phyloP scores from a whole-genome alignment of 2,888 invertebrate species.

The Leptopterna dolabrata region DNA sequence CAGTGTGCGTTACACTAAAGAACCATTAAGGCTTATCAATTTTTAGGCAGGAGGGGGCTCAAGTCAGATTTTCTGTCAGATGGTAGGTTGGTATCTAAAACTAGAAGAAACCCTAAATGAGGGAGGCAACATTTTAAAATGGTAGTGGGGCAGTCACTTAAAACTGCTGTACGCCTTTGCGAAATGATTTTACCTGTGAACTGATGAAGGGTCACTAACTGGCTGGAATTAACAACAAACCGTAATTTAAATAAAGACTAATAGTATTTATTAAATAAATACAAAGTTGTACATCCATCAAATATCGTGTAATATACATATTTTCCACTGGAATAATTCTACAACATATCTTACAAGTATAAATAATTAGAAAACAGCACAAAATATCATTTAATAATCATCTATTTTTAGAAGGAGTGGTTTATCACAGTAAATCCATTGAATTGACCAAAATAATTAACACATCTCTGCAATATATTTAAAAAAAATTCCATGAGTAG shows the following conservation, averaged over 20 bases:
- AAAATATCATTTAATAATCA: constrained; percentile 55
- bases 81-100: too few species aligned
- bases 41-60: too few species aligned
- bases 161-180: too few species aligned
- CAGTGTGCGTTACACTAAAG: too few species aligned
- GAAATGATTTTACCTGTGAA: too few species aligned
- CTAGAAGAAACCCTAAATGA: too few species aligned
- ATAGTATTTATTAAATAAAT: constrained; percentile 54
- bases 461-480: constrained; percentile 33
- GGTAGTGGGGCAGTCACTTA: too few species aligned
- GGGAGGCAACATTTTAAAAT: too few species aligned
- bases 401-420: constrained; percentile 55
- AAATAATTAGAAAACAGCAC: constrained; percentile 54
- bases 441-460: constrained; percentile 57
- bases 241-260: constrained; percentile 39
- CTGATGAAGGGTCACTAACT: too few species aligned
- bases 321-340: constrained; percentile 46
- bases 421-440: constrained; percentile 56
- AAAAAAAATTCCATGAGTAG: constrained; percentile 29
- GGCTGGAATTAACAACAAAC: neutral
- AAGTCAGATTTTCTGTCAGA: too few species aligned
- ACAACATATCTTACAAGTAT: constrained; percentile 51
- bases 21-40: too few species aligned
- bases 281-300: constrained; percentile 55
- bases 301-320: constrained; percentile 54